These are phyloP conservation scores for Pentalonia nigronervosa DNA, from an alignment of 1,140 invertebrate genomes.

Conservation along the genomic window DNA sequence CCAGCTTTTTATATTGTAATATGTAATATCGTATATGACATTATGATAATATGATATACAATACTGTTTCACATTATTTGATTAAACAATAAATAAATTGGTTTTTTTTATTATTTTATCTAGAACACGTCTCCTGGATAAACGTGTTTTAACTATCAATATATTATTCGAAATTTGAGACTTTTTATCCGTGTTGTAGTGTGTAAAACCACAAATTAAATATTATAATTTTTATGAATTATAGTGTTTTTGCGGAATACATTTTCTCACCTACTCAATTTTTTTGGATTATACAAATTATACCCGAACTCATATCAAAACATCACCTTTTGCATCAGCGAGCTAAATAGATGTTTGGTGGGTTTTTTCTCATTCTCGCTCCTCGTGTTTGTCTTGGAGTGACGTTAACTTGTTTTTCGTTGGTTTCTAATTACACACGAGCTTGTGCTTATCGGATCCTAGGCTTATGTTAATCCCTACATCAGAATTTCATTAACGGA, in stretches of 20 bases:
- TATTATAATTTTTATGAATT: slow-evolving; percentile 26
- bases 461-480: slow-evolving; percentile 57
- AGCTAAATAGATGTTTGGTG: slow-evolving; percentile 56
- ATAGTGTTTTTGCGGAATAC: slow-evolving; percentile 12
- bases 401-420: slow-evolving; percentile 53
- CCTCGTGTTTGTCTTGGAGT: slow-evolving; percentile 38
- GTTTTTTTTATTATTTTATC: neutral
- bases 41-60: slow-evolving; percentile 13
- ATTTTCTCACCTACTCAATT: slow-evolving; percentile 43
- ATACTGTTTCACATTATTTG: neutral
- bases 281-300: slow-evolving; percentile 45
- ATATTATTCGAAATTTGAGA: slow-evolving; percentile 11
- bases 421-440: slow-evolving; percentile 44
- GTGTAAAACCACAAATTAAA: slow-evolving; percentile 10
- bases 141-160: slow-evolving; percentile 31
- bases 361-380: slow-evolving; percentile 42
- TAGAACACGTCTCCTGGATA: slow-evolving; percentile 10
- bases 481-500: slow-evolving; percentile 57
- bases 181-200: slow-evolving; percentile 10
- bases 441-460: slow-evolving; percentile 36
- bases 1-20: neutral
- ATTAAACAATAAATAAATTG: slow-evolving; percentile 3
- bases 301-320: slow-evolving; percentile 47
- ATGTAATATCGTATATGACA: slow-evolving; percentile 2
- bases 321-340: slow-evolving; percentile 56